Evolutionary conservation across 1,140 invertebrate genomes (phyloP).

Genomic region (Drosophila rufa): DNA sequence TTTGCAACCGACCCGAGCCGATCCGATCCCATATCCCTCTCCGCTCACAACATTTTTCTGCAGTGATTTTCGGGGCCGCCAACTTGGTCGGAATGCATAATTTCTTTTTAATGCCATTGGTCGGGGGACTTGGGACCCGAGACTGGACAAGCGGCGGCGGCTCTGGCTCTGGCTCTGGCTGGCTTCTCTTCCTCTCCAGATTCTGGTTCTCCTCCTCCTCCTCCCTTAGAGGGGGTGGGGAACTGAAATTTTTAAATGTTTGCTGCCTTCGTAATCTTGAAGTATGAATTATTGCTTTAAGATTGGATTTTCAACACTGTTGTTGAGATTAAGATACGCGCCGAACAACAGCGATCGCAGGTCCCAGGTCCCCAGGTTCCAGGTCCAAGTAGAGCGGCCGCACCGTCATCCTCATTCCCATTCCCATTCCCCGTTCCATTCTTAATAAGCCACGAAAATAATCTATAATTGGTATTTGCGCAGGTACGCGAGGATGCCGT

Average conservation of each 20-base stretch:
- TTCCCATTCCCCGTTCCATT: slow-evolving; percentile 7
- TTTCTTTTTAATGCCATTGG: slow-evolving; percentile 83
- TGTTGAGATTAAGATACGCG: slow-evolving; percentile 82
- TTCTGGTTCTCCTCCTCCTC: slow-evolving; percentile 26
- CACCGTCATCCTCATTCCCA: slow-evolving; percentile 4
- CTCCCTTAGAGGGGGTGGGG: slow-evolving; percentile 3
- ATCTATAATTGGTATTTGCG: slow-evolving; percentile 80
- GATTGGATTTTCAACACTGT: slow-evolving; percentile 85
- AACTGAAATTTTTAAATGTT: slow-evolving; percentile 83
- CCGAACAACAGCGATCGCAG: slow-evolving; percentile 30
- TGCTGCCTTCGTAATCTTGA: slow-evolving; percentile 82
- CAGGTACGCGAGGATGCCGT: slow-evolving; percentile 92
- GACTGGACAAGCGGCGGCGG: slow-evolving; percentile 19
- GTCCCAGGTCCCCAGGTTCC: slow-evolving; percentile 4
- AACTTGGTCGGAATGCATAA: slow-evolving; percentile 83
- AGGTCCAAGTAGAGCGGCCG: slow-evolving; percentile 49
- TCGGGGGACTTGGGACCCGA: slow-evolving; percentile 19
- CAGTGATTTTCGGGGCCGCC: slow-evolving; percentile 80
- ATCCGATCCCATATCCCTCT: background rate
- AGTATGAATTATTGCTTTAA: slow-evolving; percentile 85
- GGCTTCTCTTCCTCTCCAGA: slow-evolving; percentile 30
- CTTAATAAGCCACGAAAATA: slow-evolving; percentile 58
- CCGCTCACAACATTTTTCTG: slow-evolving; percentile 70
- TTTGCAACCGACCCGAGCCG: background rate
- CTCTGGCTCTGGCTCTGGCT: background rate